Base-by-base conservation (phyloP, 2,888 invertebrate genomes). In the Ectemnius cavifrons region DNA sequence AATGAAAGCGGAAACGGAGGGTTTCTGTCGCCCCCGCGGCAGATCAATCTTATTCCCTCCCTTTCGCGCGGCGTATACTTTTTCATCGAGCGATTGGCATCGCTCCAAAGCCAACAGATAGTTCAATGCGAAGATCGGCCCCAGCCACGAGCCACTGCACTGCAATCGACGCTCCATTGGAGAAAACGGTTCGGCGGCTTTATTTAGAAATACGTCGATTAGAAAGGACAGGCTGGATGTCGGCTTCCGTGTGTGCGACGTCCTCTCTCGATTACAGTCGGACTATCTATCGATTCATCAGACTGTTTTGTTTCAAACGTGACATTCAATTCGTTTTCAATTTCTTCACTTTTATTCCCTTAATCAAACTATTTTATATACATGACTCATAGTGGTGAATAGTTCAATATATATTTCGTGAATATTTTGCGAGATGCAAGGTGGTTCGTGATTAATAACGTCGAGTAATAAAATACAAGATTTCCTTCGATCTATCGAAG, bases 181-280 rank as follows among this genome's bases (percentile, higher is more conserved):
- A 66, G 67, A 67, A 68, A 70, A 57, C 16, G 52, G 66, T 58
- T 67, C 46, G 37, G 5, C 37, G 37, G 79, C 72, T 80, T 79
- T 80, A 80, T 80, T 80, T 80, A 59, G 73, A 71, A 68, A 72
- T 71, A 70, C 75, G 68, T 75, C 73, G 65, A 72, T 77, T 72
- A 77, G 68, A 67, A 74, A 67, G 73, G 68, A 57, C 62, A 23
- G 23, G 23, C 23, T 23, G 23, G 23, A 23, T 23, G 23, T 23
- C n/a, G n/a, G 47, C 47, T 47, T 47, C 47, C 47, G 23, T 2
- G 23, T 23, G 23, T 23, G 23, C 23, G 3, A 2, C 23, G 23
- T 23, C 23, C 23, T 23, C 23, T 1, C 23, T 23, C 23, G 23
- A 23, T 23, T 23, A 23, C 23, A 23, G 23, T 23, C 23, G 23